Base-by-base conservation (phyloP, 2,797 vertebrate species). In the Tapirus indicus region DNA sequence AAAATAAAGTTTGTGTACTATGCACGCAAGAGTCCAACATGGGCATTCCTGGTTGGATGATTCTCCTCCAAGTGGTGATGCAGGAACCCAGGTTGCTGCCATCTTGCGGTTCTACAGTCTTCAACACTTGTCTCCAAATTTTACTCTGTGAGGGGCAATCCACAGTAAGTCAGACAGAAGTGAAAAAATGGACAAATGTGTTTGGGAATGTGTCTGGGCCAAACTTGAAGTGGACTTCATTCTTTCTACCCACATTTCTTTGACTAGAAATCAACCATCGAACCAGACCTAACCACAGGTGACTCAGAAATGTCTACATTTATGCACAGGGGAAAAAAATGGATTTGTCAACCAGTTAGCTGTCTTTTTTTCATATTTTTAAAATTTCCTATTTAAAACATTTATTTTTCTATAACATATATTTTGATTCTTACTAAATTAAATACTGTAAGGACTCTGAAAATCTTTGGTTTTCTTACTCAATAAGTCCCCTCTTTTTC, bases 21-120 rank as follows among this genome's bases (percentile, higher is more conserved):
- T 29, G 2, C 21, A 7, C 77, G 10, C 5, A 54, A 77, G 5
- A 78, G 1, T 84, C 13, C 23, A 56, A 1, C 1, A 0, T 54
- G 20, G 5, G 0, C 58, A 2, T n/a, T 60, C 12, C 21, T 66
- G 1, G 20, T 32, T 58, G 35, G 14, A 38, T 35, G 14, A 0
- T 1, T 82, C 0, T 78, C 13, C 49, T 91, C 3, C 1, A 69
- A 49, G 11, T 6, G 3, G 20, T 49, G 6, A 52, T 8, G 20
- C 9, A 56, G 38, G 27, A 62, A 75, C 0, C 3, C 49, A 84
- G 14, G 13, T 10, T 64, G 12, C 41, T 68, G 66, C 17, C 18
- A 25, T 17, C 27, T 58, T 69, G 12, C 1, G 18, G 12, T 75
- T 82, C 11, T 35, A 35, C 27, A 64, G 12, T 44, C 13, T 92